phyloP scores from a whole-genome alignment of 1,140 invertebrate species.

The Drosophila pectinifera region DNA sequence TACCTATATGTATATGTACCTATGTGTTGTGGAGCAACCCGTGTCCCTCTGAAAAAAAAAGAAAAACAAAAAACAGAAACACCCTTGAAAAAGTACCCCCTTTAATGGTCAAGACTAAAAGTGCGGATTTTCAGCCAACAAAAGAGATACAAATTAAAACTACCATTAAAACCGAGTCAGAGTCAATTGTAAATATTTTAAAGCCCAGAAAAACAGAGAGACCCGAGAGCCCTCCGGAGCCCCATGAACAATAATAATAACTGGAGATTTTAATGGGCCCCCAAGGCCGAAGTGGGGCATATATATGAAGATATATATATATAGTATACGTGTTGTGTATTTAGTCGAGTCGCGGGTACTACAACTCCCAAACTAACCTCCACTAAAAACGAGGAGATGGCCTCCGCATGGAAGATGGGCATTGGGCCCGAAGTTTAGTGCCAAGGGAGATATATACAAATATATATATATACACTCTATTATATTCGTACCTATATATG shows the following conservation, averaged over 20 bases:
- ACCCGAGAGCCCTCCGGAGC: conserved; percentile 43
- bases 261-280: conserved; percentile 74
- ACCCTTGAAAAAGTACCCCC: conserved; percentile 13
- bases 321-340: conserved; percentile 32
- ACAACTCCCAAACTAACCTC: conserved; percentile 47
- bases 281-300: conserved; percentile 58
- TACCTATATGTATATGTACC: conserved; percentile 59
- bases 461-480: conserved; percentile 45
- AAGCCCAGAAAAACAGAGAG: conserved; percentile 4
- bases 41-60: conserved; percentile 31
- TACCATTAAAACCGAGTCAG: conserved; percentile 37
- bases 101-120: conserved; percentile 35
- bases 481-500: conserved; percentile 39
- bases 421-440: conserved; percentile 27
- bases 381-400: conserved; percentile 30
- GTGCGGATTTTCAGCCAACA: conserved; percentile 28
- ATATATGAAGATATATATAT: conserved; percentile 50
- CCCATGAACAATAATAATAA: conserved; percentile 55
- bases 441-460: conserved; percentile 29
- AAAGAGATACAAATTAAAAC: conserved; percentile 40
- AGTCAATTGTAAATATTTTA: conserved; percentile 77
- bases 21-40: conserved; percentile 49
- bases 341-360: conserved; percentile 17
- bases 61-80: neutral
- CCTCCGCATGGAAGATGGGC: conserved; percentile 48